Base-by-base conservation (phyloP, 2,113 vertebrate genomes). In the Kryptolebias marmoratus region DNA sequence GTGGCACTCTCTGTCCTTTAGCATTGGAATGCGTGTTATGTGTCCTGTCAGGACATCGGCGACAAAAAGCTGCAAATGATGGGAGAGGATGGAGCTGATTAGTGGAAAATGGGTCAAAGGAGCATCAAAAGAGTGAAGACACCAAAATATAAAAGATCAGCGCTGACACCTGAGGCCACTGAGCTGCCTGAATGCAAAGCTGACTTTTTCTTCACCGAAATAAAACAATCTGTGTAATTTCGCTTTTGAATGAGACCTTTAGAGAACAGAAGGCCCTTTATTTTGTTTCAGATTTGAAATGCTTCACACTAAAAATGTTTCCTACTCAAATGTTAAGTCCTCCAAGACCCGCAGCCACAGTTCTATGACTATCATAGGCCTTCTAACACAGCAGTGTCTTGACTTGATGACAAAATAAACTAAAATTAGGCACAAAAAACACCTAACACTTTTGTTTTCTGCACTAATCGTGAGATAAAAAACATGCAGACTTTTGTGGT, bases 1-100 rank as follows among this genome's bases (percentile, higher is more conserved):
- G 50, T 0, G 90, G 91, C 82, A 83, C 45, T 97, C 97, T 42
- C 96, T 92, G 87, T 99, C 98, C 86, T 96, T 98, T 86, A 99
- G 89, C 92, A 99, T 97, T 69, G 98, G 98, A 83, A 99, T 99
- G 89, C 97, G 96, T 11, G 96, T 99, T 71, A 98, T 98, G 83
- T 98, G 95, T 70, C 95, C 95, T 18, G 96, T 98, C 86, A 96
- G 93, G 64, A 98, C 95, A 85, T 99, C 97, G 12, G 96, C 95
- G 65, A 99, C 97, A 88, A 99, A 99, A n/a, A 99, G 93, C 98
- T 99, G 84, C 3, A 66, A 63, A 56, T 48, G 48, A 64, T 58
- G 2, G 8, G 45, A 64, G n/a, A 36, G 54, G 12, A 48, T 16
- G 14, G 11, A 70, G 15, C 8, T 0, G 3, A 28, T 87, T 60